Evolutionary conservation across 2,797 vertebrate species (phyloP), one percentile per base, ranked within the genome.

Genomic region (Squalus acanthias): DNA sequence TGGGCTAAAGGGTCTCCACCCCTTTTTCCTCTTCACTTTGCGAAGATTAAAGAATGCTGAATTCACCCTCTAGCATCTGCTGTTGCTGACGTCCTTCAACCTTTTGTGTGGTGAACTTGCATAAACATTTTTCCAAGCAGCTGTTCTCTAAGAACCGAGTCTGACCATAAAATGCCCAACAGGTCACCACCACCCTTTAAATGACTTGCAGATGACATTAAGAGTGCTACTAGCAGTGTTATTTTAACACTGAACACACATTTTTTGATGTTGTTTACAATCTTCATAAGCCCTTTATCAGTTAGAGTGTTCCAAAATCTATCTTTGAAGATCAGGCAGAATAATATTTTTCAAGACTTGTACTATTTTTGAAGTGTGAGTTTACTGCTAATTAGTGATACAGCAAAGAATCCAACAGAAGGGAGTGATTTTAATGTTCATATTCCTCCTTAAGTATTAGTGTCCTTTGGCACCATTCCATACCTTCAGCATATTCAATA

Each of bases 141-240:
- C 93, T 72, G 93, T 26, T 70, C 93, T 53, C 60, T 92, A 65
- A 33, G 60, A 92, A 92, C 60, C 29, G 15, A 92, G 15, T 65
- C 93, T 95, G 67, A 50, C 69, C 50, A 72, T 53, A 95, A 70
- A 50, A 50, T 72, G 33, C 39, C 69, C 93, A 94, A 15, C 50
- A 50, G 24, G 69, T 26, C 93, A 95, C 92, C 65, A 94, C 67
- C 93, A 95, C 39, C 93, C 93, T 53, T 95, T 72, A 72, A 95
- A 95, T 95, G 69, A 53, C 67, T 95, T 95, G 67, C 69, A 95
- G 39, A 72, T 72, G 67, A 95, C 39, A 95, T 72, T 95, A 13
- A 72, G 69, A 95, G 22, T 72, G 24, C 39, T 50, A 53, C 63
- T 53, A 6, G 15, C 46, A 4, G n/a, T 95, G 67, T 46, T 74